Evolutionary conservation across 2,797 vertebrate species (phyloP).

Genomic region (Bryconaethiops microstoma): DNA sequence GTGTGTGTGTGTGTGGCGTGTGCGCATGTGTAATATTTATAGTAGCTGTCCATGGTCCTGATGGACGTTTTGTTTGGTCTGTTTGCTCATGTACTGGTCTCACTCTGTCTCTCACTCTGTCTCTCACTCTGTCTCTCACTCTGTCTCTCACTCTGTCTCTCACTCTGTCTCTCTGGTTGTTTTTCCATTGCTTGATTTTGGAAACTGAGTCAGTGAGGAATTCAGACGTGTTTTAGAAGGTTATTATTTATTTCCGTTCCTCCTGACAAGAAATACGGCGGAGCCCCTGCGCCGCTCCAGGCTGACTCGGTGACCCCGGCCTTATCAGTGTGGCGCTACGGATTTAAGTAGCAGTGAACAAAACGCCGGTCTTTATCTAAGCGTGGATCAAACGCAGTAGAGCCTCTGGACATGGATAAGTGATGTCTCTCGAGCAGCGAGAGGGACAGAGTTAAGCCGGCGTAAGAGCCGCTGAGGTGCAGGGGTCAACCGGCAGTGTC

Average conservation of each 20-base stretch:
- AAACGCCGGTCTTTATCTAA: constrained; percentile 17
- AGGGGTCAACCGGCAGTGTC: constrained; percentile 19
- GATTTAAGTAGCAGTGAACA: constrained; percentile 20
- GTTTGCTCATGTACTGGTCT: background rate
- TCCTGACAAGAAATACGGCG: constrained; percentile 15
- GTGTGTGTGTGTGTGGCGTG: background rate
- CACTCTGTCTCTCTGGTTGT: too few species aligned
- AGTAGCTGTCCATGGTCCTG: constrained; percentile 57
- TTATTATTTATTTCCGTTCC: constrained; percentile 15
- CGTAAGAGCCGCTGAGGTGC: background rate
- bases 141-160: too few species aligned
- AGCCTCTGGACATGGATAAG: constrained; percentile 18
- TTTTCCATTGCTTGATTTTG: background rate
- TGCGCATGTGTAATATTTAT: background rate
- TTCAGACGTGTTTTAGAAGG: constrained; percentile 2
- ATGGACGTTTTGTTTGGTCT: constrained; percentile 15
- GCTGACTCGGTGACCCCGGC: constrained; percentile 17
- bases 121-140: too few species aligned
- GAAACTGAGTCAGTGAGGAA: constrained; percentile 18
- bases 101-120: too few species aligned
- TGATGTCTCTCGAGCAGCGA: background rate
- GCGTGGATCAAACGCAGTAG: constrained; percentile 25
- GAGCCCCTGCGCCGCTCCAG: background rate
- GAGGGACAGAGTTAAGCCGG: constrained; percentile 12
- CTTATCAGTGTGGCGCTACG: constrained; percentile 20